A percentile compares a stretch with the other conserved stretches of the same genome.
Evolutionary conservation across 64 coral and sea anemone genomes (phyloP).

Genomic region (Stylophora pistillata): DNA sequence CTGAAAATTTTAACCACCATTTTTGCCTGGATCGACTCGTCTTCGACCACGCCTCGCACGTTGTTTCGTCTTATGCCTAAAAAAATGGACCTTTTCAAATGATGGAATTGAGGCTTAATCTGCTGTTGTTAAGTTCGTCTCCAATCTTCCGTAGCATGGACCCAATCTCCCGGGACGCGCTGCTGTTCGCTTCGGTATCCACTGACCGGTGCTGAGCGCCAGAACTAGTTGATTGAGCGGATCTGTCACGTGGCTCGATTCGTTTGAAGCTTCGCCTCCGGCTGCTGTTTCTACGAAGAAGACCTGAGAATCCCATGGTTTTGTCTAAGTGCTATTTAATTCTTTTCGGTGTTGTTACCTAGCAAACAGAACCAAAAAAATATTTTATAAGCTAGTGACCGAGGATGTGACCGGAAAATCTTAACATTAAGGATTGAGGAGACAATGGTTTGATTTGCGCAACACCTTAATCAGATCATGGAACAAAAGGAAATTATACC

Average conservation of each 20-base stretch:
- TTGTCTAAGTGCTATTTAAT: neutral
- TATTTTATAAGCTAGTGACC: too few species aligned
- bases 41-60: neutral
- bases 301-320: slow-evolving; percentile 75
- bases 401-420: too few species aligned
- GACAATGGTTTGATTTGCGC: too few species aligned
- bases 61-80: neutral
- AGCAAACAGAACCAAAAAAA: too few species aligned
- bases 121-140: slow-evolving; percentile 88
- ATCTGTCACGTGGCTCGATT: slow-evolving; percentile 68
- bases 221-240: slow-evolving; percentile 17
- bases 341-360: too few species aligned
- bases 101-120: slow-evolving; percentile 55
- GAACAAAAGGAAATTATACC: too few species aligned
- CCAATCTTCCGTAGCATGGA: slow-evolving; percentile 82
- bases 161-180: slow-evolving; percentile 72
- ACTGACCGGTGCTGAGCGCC: slow-evolving; percentile 34
- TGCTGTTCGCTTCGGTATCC: slow-evolving; percentile 41
- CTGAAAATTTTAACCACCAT: neutral
- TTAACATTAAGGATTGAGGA: too few species aligned
- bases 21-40: neutral
- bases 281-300: slow-evolving; percentile 89
- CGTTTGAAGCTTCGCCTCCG: slow-evolving; percentile 75
- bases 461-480: too few species aligned
- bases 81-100: slow-evolving; percentile 20